phyloP scores from a whole-genome alignment of 2,113 vertebrate genomes.

The Arenaria interpres region DNA sequence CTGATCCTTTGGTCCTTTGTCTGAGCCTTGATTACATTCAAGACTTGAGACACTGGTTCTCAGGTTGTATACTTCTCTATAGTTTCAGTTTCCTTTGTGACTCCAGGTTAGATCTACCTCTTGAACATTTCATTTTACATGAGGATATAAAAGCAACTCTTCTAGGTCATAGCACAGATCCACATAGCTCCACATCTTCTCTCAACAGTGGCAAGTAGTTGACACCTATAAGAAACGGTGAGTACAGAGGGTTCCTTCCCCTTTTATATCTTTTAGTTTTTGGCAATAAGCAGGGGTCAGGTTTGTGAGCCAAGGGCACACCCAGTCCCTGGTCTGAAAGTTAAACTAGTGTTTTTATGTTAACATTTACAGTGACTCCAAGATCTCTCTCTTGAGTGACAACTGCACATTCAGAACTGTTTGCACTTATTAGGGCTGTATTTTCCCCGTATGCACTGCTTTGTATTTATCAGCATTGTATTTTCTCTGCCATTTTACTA shows the following conservation, averaged over 20 bases:
- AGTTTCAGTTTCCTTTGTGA: slow-evolving; percentile 50
- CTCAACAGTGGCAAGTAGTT: background rate
- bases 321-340: background rate
- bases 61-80: background rate
- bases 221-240: background rate
- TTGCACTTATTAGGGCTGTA: background rate
- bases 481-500: background rate
- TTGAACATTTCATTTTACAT: background rate
- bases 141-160: background rate
- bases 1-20: background rate
- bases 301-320: slow-evolving; percentile 26
- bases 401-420: background rate
- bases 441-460: background rate
- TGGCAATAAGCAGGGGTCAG: background rate
- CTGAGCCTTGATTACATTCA: background rate
- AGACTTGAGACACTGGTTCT: background rate
- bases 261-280: background rate
- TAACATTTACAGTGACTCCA: background rate
- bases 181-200: background rate
- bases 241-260: slow-evolving; percentile 12
- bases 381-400: background rate
- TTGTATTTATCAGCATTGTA: background rate
- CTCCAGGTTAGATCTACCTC: background rate
- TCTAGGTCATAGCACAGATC: background rate
- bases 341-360: background rate